Conservation (phyloP, 2,113 vertebrate genomes). For the Oreochromis aureus region DNA sequence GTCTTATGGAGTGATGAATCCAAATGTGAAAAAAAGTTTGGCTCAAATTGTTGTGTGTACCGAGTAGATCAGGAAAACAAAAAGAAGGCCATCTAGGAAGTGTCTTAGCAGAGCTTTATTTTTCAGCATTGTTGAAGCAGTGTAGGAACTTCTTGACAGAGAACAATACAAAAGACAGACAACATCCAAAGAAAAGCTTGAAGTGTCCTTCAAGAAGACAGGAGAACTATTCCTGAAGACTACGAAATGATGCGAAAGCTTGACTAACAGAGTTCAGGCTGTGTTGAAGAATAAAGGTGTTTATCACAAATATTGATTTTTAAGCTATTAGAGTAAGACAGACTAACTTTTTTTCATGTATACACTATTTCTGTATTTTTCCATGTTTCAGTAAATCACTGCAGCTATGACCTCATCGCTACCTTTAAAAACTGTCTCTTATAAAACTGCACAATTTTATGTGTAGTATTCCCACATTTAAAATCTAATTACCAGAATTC, state of each 20-base stretch:
- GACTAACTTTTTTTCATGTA: background rate
- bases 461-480: background rate
- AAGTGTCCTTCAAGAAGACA: background rate
- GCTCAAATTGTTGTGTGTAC: fast-evolving
- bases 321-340: background rate
- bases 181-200: background rate
- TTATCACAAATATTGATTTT: background rate
- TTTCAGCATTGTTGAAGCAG: background rate
- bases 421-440: background rate
- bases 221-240: background rate
- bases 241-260: fast-evolving
- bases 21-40: background rate
- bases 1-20: background rate
- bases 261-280: background rate
- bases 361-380: background rate
- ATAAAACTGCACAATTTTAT: background rate
- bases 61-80: background rate
- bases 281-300: background rate
- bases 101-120: background rate
- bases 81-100: background rate
- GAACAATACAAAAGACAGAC: background rate
- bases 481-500: background rate
- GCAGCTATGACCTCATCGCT: background rate
- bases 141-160: background rate
- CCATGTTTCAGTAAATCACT: background rate